phyloP scores from a whole-genome alignment of 2,113 vertebrate genomes.

The Pachyramphus minor region DNA sequence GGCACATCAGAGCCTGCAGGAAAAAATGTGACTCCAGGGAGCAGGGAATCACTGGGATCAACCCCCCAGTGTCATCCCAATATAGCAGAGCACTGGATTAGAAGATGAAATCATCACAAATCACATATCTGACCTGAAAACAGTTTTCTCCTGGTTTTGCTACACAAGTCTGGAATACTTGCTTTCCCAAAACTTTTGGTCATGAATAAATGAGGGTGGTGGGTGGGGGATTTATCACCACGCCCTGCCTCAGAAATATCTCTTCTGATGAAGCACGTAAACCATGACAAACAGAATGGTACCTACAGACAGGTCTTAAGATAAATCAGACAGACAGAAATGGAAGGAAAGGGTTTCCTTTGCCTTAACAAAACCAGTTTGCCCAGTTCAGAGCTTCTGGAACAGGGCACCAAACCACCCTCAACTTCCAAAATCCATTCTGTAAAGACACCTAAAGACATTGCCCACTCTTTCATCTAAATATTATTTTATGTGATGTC shows the following conservation, averaged over 20 bases:
- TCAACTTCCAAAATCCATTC: not conserved
- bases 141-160: not conserved
- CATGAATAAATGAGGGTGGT: not conserved
- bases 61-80: not conserved
- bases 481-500: not conserved
- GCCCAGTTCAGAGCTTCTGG: not conserved
- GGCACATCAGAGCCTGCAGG: not conserved
- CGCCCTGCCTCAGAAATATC: not conserved
- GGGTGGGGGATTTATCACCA: not conserved
- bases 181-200: not conserved
- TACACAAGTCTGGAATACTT: not conserved
- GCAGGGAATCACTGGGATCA: not conserved
- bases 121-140: not conserved
- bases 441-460: not conserved
- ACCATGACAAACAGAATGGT: rapidly evolving
- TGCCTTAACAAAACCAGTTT: not conserved
- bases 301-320: not conserved
- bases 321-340: not conserved
- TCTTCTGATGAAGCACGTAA: not conserved
- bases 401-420: not conserved
- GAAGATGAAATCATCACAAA: not conserved
- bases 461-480: not conserved
- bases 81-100: rapidly evolving
- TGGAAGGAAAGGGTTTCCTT: not conserved
- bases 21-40: not conserved